Percentiles rank a stretch among this genome's conserved stretches.
These are phyloP conservation scores for Tangara arthus DNA, from an alignment of 2,797 vertebrate species.

Conservation along the genomic window DNA sequence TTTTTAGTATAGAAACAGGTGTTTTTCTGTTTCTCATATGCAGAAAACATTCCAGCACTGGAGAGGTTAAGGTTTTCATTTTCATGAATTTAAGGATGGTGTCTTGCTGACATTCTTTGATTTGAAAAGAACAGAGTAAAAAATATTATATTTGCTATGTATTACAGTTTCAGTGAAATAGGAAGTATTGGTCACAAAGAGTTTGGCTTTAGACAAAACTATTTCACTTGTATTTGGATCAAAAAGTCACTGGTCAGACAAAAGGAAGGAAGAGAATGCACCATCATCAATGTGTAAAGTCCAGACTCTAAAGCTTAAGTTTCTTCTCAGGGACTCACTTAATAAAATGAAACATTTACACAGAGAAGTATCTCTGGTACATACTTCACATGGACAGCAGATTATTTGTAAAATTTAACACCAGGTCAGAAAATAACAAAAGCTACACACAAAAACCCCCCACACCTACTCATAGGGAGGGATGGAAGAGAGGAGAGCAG, in stretches of 20 bases:
- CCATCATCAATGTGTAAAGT: neutral
- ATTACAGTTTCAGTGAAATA: neutral
- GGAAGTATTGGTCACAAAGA: neutral
- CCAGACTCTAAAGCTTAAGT: neutral
- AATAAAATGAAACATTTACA: neutral
- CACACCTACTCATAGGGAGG: fast-evolving
- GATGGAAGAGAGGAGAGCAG: neutral
- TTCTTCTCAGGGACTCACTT: neutral
- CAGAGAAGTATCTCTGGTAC: neutral
- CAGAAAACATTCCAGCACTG: neutral
- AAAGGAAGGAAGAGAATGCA: neutral
- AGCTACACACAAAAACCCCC: neutral
- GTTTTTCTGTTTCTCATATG: neutral
- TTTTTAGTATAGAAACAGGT: neutral
- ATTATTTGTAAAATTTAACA: neutral
- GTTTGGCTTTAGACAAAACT: neutral
- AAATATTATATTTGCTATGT: neutral
- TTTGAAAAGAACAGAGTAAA: neutral
- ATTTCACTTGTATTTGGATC: neutral
- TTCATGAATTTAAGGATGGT: neutral
- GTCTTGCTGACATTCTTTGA: neutral
- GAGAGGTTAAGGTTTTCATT: neutral
- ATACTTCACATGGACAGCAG: neutral
- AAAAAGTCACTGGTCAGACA: neutral
- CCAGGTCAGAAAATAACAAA: neutral